Conservation (phyloP, 1,140 invertebrate species). For the Psix sp. region DNA sequence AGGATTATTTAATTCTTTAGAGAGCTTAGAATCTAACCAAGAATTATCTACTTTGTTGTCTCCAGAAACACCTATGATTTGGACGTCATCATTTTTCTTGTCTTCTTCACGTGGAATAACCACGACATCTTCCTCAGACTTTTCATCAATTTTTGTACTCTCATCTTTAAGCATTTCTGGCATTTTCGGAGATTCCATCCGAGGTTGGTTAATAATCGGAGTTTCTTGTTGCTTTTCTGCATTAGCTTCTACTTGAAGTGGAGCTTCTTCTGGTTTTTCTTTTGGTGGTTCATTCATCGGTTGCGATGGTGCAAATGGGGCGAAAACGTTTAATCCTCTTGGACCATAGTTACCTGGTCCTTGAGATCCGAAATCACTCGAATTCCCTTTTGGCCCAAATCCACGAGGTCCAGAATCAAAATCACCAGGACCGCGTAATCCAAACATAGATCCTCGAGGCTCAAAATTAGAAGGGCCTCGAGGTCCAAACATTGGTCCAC, state of each 20-base stretch:
- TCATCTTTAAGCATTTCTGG: constrained; percentile 19
- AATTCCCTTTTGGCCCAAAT: no score
- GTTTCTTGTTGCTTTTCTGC: constrained; percentile 1
- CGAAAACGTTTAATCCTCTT: constrained; percentile 21
- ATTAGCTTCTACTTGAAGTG: not conserved
- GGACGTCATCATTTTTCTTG: constrained; percentile 14
- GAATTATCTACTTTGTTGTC: constrained; percentile 55
- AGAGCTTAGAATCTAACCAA: constrained; percentile 61
- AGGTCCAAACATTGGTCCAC: constrained; percentile 15
- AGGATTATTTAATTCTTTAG: constrained; percentile 31
- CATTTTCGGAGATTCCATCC: constrained; percentile 25
- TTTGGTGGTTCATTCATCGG: not conserved
- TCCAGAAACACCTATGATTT: not conserved
- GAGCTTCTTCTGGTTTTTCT: not conserved
- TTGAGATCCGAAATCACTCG: constrained; percentile 30
- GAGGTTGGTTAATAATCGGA: constrained; percentile 6
- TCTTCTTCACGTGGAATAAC: not conserved
- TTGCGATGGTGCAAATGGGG: constrained; percentile 2
- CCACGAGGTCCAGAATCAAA: constrained; percentile 30
- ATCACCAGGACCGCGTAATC: constrained; percentile 16
- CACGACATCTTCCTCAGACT: constrained; percentile 1
- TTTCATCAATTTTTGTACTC: constrained; percentile 1
- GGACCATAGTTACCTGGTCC: constrained; percentile 26
- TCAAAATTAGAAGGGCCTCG: constrained; percentile 41
- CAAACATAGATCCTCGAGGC: constrained; percentile 28